A percentile compares a stretch with the other conserved stretches of the same genome.
phyloP scores from a whole-genome alignment of 2,113 vertebrate genomes.

The Myiozetetes cayanensis region DNA sequence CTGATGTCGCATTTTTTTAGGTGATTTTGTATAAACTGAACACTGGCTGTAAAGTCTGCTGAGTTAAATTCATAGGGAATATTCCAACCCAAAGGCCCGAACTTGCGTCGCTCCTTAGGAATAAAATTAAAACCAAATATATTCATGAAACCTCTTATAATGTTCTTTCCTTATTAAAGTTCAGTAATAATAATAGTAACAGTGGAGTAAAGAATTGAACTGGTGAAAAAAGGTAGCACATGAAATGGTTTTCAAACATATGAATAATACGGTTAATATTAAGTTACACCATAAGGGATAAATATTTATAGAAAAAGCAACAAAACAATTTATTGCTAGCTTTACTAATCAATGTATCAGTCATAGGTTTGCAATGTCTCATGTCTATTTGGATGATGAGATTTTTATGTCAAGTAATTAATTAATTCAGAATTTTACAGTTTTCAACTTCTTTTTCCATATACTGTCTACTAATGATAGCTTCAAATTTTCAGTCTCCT shows the following conservation, averaged over 20 bases:
- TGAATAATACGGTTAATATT: background rate
- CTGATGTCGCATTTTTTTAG: slow-evolving; percentile 77
- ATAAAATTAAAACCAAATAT: slow-evolving; percentile 16
- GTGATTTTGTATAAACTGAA: slow-evolving; percentile 82
- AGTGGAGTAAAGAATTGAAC: background rate
- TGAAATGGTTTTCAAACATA: background rate
- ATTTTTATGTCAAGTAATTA: background rate
- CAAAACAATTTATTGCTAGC: background rate
- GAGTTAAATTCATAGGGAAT: slow-evolving; percentile 83
- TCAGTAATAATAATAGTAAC: background rate
- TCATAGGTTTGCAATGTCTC: background rate
- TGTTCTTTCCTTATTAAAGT: background rate
- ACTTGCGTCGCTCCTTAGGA: slow-evolving; percentile 77
- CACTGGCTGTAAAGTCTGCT: slow-evolving; percentile 75
- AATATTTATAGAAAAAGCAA: background rate
- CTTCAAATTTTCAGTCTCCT: background rate
- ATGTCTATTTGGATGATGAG: background rate
- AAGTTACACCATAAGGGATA: background rate
- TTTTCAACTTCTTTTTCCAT: background rate
- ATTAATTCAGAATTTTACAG: background rate
- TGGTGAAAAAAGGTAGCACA: background rate
- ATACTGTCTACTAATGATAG: background rate
- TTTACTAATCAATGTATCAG: background rate
- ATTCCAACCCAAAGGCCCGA: slow-evolving; percentile 81
- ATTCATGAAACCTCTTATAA: background rate